Conservation (phyloP, 2,113 vertebrate species). For the Tupaia chinensis region DNA sequence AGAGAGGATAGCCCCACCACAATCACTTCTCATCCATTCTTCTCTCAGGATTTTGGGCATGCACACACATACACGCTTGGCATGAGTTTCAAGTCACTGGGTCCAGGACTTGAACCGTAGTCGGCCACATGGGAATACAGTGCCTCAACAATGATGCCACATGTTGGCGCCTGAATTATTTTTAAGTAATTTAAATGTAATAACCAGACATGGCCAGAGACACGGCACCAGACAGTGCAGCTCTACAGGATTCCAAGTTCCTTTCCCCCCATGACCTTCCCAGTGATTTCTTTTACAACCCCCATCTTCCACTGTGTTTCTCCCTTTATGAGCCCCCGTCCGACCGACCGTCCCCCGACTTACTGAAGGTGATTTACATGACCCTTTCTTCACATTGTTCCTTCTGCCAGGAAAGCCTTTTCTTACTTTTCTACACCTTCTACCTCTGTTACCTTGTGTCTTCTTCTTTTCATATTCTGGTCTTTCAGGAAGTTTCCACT, state of each 20-base stretch:
- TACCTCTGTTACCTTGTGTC: background rate
- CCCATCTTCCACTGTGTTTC: background rate
- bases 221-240: background rate
- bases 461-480: background rate
- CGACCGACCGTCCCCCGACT: background rate
- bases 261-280: background rate
- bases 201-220: background rate
- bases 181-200: background rate
- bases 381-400: background rate
- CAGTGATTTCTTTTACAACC: background rate
- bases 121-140: too few relatives aligned
- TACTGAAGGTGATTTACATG: background rate
- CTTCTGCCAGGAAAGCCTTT: background rate
- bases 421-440: background rate
- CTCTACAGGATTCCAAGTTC: background rate
- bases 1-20: too few relatives aligned
- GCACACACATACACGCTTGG: too few relatives aligned
- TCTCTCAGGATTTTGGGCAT: too few relatives aligned
- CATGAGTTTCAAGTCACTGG: too few relatives aligned
- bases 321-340: background rate
- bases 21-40: too few relatives aligned
- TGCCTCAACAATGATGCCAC: too few relatives aligned
- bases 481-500: background rate
- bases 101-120: too few relatives aligned
- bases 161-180: background rate